Base-by-base conservation (phyloP, 35 echinoderm and acorn worm species). In the Heliocidaris erythrogramma region DNA sequence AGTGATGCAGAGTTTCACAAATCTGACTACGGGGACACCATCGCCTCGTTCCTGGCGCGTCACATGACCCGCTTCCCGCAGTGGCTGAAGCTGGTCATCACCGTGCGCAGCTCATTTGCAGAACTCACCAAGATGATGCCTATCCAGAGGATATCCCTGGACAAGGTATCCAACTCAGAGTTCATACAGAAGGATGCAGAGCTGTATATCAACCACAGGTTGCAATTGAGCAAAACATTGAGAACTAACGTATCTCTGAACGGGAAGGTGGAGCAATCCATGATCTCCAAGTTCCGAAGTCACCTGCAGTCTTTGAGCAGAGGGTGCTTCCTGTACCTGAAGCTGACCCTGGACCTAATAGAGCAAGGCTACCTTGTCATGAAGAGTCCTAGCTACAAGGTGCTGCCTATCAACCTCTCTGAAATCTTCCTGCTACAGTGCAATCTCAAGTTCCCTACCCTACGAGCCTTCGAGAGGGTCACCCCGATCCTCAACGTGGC, bases 11-110 rank as follows among this genome's bases (percentile, higher is more conserved):
- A 99, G 90, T 99, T 97, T 56, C 98, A 99, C 94, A 99, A 99
- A 93, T 97, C 98, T 13, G 98, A 99, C 60, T 99, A 99, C 32
- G 98, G 98, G 30, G 98, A 99, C 94, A 99, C 98, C 53, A 99
- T 99, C 84, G 87, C 97, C 42, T 99, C 98, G 88, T 99, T 99
- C 92, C 88, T 99, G 48, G 94, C 97, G 42, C 96, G 96, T n/a
- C 95, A 99, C 90, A 93, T 97, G 78, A 94, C 93, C 49, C 95
- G 95, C 42, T 97, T 99, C 86, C 98, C 98, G 60, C 87, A 94
- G 42, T 99, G 98, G 98, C 95, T 99, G 69, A 97, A 97, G 91
- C 78, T 99, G 30, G 48, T 99, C 48, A 69, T 97, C 53, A 97
- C 98, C 71, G 96, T 99, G 7, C 90, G 98, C 47, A 97, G 96